Evolutionary conservation across 2,797 vertebrate species (phyloP), one percentile per base, ranked within the genome.

Genomic region (Eurystomus glaucurus): DNA sequence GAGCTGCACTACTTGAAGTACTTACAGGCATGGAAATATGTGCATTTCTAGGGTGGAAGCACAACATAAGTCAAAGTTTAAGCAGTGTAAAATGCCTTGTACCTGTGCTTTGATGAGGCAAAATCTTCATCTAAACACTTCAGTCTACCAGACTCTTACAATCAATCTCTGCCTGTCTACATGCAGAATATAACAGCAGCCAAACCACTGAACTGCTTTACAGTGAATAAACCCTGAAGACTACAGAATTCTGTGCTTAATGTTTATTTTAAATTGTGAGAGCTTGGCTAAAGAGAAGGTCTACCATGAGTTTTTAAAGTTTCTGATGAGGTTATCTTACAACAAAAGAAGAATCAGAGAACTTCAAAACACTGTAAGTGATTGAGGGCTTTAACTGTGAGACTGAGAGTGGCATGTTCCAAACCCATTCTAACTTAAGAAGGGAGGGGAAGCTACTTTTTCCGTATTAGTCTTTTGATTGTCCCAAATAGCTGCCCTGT

Each of bases 111-210:
- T 70, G 5, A 28, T 2, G 1, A 55, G 25, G 50, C 13, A 68
- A 55, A 74, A 51, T 3, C 17, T 70, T 84, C 18, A 48, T 31
- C 18, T 51, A 12, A 28, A 50, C 16, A 29, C 48, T 71, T 11
- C 21, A 26, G 10, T 28, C 29, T 2, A 0, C 21, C 28, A 10
- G 25, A 78, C 4, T 5, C 6, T 35, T 51, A 20, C 0, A 0
- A 8, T 31, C 3, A 31, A 12, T n/a, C 21, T 70, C 26, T 51
- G 64, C 10, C 10, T 76, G 22, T 26, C 21, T 61, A 9, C 12
- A 22, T 2, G 21, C 37, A 52, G 15, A 77, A 6, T 14, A 39
- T 2, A 31, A 28, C 18, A 18, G 14, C 18, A 77, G 65, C 6
- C 39, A 68, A 8, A 71, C 4, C 18, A 17, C 5, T 41, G 35